Base-by-base conservation (phyloP, 2,797 vertebrate genomes). In the Hippocampus kuda region DNA sequence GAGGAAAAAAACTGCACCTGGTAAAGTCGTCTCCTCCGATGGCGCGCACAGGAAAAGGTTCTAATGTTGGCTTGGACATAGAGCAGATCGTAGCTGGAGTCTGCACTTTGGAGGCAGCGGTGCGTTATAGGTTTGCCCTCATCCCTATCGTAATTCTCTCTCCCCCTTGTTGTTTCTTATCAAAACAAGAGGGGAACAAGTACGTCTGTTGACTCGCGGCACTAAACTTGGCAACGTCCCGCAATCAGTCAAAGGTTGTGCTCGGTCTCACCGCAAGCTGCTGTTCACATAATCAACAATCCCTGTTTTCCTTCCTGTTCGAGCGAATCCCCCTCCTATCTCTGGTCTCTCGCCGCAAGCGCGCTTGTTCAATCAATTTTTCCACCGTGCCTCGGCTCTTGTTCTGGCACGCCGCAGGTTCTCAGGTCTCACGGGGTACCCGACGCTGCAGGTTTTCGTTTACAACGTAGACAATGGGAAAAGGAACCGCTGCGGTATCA, bases 391-490 rank as follows among this genome's bases (percentile, higher is more conserved):
- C 34, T 79, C 71, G 2, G 22, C 20, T 48, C 44, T 27, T 73
- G 78, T 20, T 22, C n/a, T 61, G 54, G 54, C 24, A 68, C 71
- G 79, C 69, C 46, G 57, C 38, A 27, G 27, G 70, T 73, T 68
- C 72, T 73, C 54, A 73, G 51, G 69, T 78, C 65, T 79, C 71
- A 53, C 66, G 0, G 22, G 41, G 70, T 60, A 71, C 71, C 65
- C 44, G 12, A 61, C 54, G 53, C 56, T 77, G 70, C 16, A 70
- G 51, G 65, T 85, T 84, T 85, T 72, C 74, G 61, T 77, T 72
- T 68, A 71, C 68, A 66, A 5, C 27, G 68, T 30, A 73, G 71
- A 72, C 68, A 41, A 67, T 71, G 73, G 73, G 72, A 75, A 81
- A 68, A 75, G 41, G 34, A 70, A 73, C 63, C 42, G 75, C 67